Conservation (phyloP, 2,797 vertebrate species). For the Falco cherrug region DNA sequence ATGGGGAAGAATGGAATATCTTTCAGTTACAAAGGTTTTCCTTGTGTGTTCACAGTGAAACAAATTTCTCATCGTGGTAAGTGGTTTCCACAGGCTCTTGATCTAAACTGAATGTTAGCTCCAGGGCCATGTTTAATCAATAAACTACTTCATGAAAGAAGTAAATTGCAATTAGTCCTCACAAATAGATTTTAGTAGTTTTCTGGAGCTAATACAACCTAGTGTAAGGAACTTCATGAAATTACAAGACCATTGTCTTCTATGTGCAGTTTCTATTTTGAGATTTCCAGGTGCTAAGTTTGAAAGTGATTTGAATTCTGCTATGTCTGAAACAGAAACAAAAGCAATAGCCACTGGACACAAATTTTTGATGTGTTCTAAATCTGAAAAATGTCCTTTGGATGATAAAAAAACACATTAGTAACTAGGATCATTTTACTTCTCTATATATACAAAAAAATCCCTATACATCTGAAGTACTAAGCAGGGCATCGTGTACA, state of each 20-base stretch:
- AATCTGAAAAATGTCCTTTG: background rate
- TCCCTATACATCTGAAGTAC: background rate
- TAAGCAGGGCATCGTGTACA: background rate
- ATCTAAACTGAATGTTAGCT: background rate
- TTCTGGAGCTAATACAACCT: background rate
- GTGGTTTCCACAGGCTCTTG: background rate
- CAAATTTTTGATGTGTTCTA: background rate
- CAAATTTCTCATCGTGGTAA: background rate
- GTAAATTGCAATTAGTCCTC: background rate
- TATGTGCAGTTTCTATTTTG: background rate
- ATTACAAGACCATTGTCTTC: background rate
- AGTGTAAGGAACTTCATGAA: background rate
- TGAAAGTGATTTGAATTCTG: background rate
- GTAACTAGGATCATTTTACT: background rate
- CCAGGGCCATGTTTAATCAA: background rate
- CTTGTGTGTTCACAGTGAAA: background rate
- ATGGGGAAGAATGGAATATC: background rate
- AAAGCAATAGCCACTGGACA: background rate
- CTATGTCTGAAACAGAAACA: background rate
- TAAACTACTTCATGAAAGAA: background rate
- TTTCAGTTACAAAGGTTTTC: background rate
- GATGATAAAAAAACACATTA: background rate
- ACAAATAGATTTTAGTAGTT: background rate
- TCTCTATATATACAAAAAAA: accelerated
- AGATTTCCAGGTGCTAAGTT: background rate